Percentiles rank a stretch among this genome's conserved stretches.
Conservation (phyloP, 2,888 invertebrate genomes). For the Automeris io region DNA sequence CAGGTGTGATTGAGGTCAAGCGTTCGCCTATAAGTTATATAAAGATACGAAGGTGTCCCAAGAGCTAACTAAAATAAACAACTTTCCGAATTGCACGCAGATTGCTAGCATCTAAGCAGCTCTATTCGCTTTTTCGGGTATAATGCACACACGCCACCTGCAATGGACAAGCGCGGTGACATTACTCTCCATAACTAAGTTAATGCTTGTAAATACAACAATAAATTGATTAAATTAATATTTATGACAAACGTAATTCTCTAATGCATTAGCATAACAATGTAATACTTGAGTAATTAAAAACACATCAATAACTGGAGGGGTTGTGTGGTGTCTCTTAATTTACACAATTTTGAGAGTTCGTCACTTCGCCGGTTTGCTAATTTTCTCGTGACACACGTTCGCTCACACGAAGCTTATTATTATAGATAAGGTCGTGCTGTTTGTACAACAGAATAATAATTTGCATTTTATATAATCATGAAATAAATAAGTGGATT, state of each 20-base stretch:
- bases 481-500: too few relatives aligned
- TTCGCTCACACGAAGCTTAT: slow-evolving; percentile 39
- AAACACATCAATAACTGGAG: slow-evolving; percentile 32
- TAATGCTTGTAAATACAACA: too few relatives aligned
- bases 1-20: too few relatives aligned
- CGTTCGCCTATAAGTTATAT: too few relatives aligned
- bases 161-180: too few relatives aligned
- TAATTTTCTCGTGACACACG: slow-evolving; percentile 38
- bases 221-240: background rate
- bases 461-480: background rate
- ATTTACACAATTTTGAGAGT: slow-evolving; percentile 36
- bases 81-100: too few relatives aligned
- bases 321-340: slow-evolving; percentile 34
- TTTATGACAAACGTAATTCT: background rate
- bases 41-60: too few relatives aligned
- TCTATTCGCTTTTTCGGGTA: too few relatives aligned
- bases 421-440: slow-evolving; percentile 14
- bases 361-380: slow-evolving; percentile 30
- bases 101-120: too few relatives aligned
- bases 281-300: slow-evolving; percentile 29
- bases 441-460: slow-evolving; percentile 5
- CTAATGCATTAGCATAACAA: slow-evolving; percentile 2
- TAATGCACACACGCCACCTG: too few relatives aligned
- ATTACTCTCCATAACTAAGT: too few relatives aligned
- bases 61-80: too few relatives aligned